Conservation (phyloP, 2,797 vertebrate species). For the Etheostoma nigrum region DNA sequence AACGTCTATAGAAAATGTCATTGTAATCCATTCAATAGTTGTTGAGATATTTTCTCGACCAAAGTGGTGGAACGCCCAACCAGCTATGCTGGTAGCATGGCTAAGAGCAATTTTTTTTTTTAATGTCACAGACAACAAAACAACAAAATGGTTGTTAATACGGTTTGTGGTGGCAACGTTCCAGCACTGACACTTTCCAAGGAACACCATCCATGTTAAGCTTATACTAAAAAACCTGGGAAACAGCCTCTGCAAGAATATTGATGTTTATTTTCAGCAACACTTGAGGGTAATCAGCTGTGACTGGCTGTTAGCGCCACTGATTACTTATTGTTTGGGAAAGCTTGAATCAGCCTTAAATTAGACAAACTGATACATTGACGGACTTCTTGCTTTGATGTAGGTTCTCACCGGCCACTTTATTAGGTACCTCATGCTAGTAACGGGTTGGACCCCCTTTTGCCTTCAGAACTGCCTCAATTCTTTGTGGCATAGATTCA, state of each 20-base stretch:
- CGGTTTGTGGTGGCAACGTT: background rate
- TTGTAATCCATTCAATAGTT: background rate
- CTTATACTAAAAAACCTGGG: background rate
- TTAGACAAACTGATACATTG: slow-evolving; percentile 14
- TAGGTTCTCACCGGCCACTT: too few relatives aligned
- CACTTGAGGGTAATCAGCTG: slow-evolving; percentile 12
- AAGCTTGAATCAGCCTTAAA: slow-evolving; percentile 27
- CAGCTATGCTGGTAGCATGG: background rate
- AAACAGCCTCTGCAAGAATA: background rate
- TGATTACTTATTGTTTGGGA: slow-evolving; percentile 31
- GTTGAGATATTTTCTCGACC: background rate
- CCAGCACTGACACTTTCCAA: background rate
- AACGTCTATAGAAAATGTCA: too few relatives aligned
- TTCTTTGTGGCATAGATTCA: too few relatives aligned
- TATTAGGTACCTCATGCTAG: too few relatives aligned
- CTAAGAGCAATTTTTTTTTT: background rate
- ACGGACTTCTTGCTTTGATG: slow-evolving; percentile 6
- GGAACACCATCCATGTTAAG: background rate
- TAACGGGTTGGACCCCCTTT: too few relatives aligned
- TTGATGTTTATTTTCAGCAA: slow-evolving; percentile 20
- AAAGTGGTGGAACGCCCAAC: background rate
- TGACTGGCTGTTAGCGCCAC: slow-evolving; percentile 17
- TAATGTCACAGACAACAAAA: background rate
- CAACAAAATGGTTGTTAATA: background rate
- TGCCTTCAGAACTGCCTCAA: too few relatives aligned